Percentiles rank a stretch among this genome's conserved stretches.
Evolutionary conservation across 2,113 vertebrate genomes (phyloP).

Genomic region (Atherinomorus stipes): DNA sequence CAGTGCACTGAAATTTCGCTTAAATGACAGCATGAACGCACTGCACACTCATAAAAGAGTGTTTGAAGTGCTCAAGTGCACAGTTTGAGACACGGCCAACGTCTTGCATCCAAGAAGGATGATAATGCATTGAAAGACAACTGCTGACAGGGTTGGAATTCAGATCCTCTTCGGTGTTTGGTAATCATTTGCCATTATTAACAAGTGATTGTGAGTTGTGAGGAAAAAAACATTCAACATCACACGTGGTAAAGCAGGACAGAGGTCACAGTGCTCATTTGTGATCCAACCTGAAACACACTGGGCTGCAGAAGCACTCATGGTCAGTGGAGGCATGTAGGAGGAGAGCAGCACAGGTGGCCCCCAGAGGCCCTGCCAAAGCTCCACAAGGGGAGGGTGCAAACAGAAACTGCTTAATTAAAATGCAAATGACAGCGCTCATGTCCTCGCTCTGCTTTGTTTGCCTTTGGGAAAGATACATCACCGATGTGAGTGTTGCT

Average conservation of each 20-base stretch:
- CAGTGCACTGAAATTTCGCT: too few species aligned
- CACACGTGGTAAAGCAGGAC: neutral
- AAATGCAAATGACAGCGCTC: constrained; percentile 77
- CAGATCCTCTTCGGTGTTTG: neutral
- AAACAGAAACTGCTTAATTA: constrained; percentile 77
- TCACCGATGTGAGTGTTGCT: constrained; percentile 16
- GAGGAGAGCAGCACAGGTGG: constrained; percentile 54
- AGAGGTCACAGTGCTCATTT: neutral
- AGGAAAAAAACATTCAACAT: neutral
- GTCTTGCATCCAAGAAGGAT: neutral
- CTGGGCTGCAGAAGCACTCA: neutral
- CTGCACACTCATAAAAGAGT: too few species aligned
- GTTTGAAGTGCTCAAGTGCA: too few species aligned
- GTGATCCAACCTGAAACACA: constrained; percentile 7
- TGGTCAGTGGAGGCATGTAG: constrained; percentile 49
- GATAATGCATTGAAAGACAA: neutral
- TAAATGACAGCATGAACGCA: too few species aligned
- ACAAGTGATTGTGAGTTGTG: neutral
- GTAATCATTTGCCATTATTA: neutral
- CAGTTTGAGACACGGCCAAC: too few species aligned
- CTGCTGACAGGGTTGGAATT: neutral
- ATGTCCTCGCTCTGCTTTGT: constrained; percentile 47
- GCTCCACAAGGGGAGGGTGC: constrained; percentile 43
- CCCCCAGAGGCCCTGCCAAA: constrained; percentile 56
- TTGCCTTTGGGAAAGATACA: constrained; percentile 53